phyloP scores from a whole-genome alignment of 2,888 invertebrate species.

The Macaria notata region DNA sequence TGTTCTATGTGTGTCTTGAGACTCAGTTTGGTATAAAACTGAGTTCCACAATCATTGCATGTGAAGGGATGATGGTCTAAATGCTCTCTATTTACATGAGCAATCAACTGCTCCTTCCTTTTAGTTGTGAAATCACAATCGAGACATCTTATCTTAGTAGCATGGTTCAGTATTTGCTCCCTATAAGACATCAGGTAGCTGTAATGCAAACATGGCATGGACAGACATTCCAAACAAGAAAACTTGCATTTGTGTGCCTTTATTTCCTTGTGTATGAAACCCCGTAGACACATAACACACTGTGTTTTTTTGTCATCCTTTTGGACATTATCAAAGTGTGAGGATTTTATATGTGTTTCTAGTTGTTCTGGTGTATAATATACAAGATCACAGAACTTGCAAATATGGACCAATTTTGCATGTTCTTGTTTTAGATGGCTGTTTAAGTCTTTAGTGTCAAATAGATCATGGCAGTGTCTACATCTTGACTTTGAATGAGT shows the following conservation, averaged over 20 bases:
- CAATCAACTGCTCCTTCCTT: slow-evolving; percentile 51
- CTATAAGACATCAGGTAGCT: slow-evolving; percentile 51
- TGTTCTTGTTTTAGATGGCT: slow-evolving; percentile 47
- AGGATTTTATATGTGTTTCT: slow-evolving; percentile 46
- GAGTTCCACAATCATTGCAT: slow-evolving; percentile 52
- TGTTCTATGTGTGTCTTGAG: slow-evolving; percentile 50
- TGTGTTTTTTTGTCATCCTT: slow-evolving; percentile 35
- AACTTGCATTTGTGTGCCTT: slow-evolving; percentile 54
- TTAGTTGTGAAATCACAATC: slow-evolving; percentile 56
- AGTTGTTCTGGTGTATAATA: slow-evolving; percentile 46
- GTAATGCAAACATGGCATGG: slow-evolving; percentile 53
- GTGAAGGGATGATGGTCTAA: slow-evolving; percentile 56
- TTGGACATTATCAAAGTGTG: slow-evolving; percentile 37
- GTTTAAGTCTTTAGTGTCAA: slow-evolving; percentile 31
- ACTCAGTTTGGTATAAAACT: slow-evolving; percentile 55
- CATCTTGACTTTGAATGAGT: slow-evolving; percentile 46
- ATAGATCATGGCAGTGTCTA: slow-evolving; percentile 46
- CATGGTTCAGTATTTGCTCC: slow-evolving; percentile 48
- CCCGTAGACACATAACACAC: slow-evolving; percentile 51
- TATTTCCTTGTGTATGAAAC: slow-evolving; percentile 40
- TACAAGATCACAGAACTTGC: slow-evolving; percentile 49
- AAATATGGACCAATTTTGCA: slow-evolving; percentile 40
- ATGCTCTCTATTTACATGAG: slow-evolving; percentile 57
- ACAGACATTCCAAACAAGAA: slow-evolving; percentile 49
- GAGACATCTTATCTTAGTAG: slow-evolving; percentile 45